These are phyloP conservation scores for Cirrhinus mrigala DNA, from an alignment of 2,797 vertebrate genomes.

Conservation along the genomic window DNA sequence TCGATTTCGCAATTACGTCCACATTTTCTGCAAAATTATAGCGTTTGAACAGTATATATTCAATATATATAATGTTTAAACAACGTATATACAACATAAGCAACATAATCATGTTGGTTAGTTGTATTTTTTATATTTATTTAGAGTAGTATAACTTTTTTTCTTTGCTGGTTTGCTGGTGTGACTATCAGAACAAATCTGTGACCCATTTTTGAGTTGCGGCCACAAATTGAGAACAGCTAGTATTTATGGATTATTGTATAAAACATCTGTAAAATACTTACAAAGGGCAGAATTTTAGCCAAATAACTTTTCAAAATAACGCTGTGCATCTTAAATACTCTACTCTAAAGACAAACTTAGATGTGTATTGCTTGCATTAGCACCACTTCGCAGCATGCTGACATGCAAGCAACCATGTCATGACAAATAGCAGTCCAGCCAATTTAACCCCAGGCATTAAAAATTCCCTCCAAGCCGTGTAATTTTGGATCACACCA, in stretches of 20 bases:
- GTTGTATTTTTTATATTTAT: background rate
- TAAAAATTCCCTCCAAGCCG: slow-evolving; percentile 24
- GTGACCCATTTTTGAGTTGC: too few species aligned
- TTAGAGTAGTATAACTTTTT: background rate
- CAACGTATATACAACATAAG: background rate
- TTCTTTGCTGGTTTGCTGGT: background rate
- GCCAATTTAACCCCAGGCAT: slow-evolving; percentile 48
- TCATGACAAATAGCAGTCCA: background rate
- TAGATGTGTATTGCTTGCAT: background rate
- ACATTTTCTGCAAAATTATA: too few species aligned
- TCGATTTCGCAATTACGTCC: too few species aligned
- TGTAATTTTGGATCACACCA: slow-evolving; percentile 50
- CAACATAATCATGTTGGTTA: background rate
- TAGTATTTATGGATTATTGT: background rate
- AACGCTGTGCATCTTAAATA: background rate
- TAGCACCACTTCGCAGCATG: background rate
- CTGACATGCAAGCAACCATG: background rate
- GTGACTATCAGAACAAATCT: background rate
- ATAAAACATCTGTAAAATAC: background rate
- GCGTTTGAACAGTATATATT: background rate
- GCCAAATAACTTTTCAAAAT: background rate
- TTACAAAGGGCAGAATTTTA: background rate
- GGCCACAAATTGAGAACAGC: background rate
- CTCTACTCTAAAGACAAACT: background rate
- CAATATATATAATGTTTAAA: background rate